Evolutionary conservation across 2,797 vertebrate genomes (phyloP), one percentile per base, ranked within the genome.

Genomic region (Pipistrellus nathusii): DNA sequence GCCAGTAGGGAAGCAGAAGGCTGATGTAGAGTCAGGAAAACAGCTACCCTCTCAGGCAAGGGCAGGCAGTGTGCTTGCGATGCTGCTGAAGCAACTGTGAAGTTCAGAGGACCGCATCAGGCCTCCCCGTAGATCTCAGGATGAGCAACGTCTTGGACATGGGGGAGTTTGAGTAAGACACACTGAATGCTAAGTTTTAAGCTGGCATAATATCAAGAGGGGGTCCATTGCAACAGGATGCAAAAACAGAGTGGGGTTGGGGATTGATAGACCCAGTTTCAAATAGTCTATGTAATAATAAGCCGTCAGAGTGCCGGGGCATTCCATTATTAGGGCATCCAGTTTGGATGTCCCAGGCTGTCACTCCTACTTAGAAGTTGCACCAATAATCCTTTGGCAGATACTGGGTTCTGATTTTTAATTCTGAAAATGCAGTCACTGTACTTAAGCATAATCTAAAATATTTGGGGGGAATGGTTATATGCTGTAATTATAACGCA

Each of bases 381-480:
- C 6, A 88, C n/a, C 88, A 89, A 93, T 88, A 94, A 69, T 88
- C 14, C n/a, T 94, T 90, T 90, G 73, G 53, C 51, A 94, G 55
- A 85, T 23, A 46, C 20, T 77, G 53, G 55, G 21, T 86, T 94
- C 76, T n/a, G n/a, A 71, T 66, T 75, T 94, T 93, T 27, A 57
- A 38, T 66, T 86, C 80, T 96, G 90, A 91, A 95, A 86, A 94
- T 83, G 38, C 23, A 80, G 57, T 30, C 53, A 38, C 3, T 73
- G 4, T 21, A 81, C 35, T 20, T 86, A 93, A 85, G 12, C n/a
- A 88, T 68, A 57, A 92, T 38, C 88, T 94, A 46, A 87, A 81
- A 48, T 73, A 64, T 51, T 68, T 68, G 78, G 51, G 10, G 6
- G 27, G 11, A 55, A 64, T 88, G 38, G 21, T 78, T 91, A 69